These are phyloP conservation scores for Monoplex corrugatus DNA, from an alignment of 2,888 invertebrate genomes.

Conservation along the genomic window DNA sequence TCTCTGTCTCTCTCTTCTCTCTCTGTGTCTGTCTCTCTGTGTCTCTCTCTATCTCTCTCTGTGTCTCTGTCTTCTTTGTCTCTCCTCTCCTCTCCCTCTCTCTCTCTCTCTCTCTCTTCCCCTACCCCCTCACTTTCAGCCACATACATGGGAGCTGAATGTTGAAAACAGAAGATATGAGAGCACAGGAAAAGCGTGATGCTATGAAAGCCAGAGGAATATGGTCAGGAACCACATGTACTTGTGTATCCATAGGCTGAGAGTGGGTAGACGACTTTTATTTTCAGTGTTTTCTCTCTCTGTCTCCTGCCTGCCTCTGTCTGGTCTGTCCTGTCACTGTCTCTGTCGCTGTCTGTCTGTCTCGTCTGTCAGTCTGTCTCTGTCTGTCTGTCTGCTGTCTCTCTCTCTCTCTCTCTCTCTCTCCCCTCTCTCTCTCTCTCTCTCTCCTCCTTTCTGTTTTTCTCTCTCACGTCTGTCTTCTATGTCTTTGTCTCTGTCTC, in stretches of 20 bases:
- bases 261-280: no score
- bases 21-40: not conserved
- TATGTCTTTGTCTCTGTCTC: not conserved
- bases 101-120: not conserved
- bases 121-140: no score
- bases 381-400: constrained; percentile 10
- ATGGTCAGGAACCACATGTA: no score
- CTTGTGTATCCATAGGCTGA: no score
- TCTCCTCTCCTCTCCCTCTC: not conserved
- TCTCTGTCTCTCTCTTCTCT: not conserved
- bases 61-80: not conserved
- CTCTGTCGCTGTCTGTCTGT: not conserved
- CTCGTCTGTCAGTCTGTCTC: not conserved
- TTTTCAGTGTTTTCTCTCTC: no score
- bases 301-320: not conserved
- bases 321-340: not conserved
- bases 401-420: constrained; percentile 33
- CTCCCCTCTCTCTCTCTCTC: not conserved
- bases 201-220: no score
- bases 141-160: no score
- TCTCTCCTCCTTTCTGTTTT: not conserved
- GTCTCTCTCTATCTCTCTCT: not conserved
- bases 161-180: no score
- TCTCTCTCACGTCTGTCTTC: not conserved
- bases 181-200: no score